Percentiles rank a stretch among this genome's conserved stretches.
Conservation (phyloP, 2,113 vertebrate genomes). For the Gymnogyps californianus region DNA sequence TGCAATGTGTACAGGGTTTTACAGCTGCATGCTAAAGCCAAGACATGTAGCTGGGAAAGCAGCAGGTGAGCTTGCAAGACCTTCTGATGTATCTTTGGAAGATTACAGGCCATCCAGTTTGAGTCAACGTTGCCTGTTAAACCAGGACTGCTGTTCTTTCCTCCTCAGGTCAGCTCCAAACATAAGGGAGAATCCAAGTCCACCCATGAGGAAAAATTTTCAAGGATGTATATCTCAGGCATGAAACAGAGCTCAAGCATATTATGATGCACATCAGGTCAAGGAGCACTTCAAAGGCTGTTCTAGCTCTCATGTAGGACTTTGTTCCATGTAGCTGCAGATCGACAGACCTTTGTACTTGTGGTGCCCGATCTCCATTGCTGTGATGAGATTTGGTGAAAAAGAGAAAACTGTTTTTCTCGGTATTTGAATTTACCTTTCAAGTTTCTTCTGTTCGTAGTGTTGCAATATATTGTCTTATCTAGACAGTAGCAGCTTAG, state of each 20-base stretch:
- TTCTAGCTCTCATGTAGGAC: not conserved
- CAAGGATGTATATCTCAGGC: not conserved
- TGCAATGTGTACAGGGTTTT: not conserved
- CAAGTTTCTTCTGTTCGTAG: not conserved
- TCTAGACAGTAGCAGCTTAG: not conserved
- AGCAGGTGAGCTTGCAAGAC: rapidly evolving
- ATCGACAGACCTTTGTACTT: not conserved
- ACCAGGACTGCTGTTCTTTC: not conserved
- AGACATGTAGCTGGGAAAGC: not conserved
- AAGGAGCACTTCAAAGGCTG: not conserved
- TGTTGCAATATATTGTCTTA: not conserved
- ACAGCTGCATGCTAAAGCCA: not conserved
- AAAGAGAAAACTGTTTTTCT: not conserved
- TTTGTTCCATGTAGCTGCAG: not conserved
- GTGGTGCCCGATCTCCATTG: not conserved
- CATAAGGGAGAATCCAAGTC: not conserved
- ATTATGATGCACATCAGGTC: not conserved
- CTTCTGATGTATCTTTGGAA: not conserved
- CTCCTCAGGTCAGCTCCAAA: not conserved
- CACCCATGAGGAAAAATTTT: not conserved
- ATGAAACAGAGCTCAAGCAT: not conserved
- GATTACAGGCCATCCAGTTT: not conserved
- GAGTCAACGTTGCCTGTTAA: not conserved
- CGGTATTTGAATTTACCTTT: not conserved
- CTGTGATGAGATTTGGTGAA: not conserved